Evolutionary conservation across 1,140 invertebrate genomes (phyloP).

Genomic region (Neodiprion fabricii): DNA sequence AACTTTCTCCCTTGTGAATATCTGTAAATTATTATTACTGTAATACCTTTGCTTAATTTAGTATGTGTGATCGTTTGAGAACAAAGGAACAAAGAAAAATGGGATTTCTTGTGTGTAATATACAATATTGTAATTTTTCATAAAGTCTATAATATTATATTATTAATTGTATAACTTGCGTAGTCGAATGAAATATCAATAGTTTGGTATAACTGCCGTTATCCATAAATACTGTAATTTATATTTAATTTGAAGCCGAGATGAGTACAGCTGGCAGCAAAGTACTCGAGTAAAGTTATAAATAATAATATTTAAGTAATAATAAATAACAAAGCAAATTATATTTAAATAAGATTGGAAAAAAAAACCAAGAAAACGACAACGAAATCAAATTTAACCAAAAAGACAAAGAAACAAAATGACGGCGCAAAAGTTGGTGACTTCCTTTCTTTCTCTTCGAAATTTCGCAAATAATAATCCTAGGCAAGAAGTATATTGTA

Average conservation of each 20-base stretch:
- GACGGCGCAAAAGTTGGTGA: background rate
- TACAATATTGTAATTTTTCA: background rate
- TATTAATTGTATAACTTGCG: background rate
- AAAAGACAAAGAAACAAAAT: background rate
- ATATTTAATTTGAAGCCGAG: no score
- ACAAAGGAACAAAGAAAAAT: no score
- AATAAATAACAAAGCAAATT: background rate
- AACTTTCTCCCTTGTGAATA: slow-evolving; percentile 3
- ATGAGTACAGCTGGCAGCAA: no score
- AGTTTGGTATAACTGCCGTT: background rate
- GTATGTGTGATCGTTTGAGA: no score
- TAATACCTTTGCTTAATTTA: no score
- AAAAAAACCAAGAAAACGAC: background rate
- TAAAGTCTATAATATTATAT: background rate
- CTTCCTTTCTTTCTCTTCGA: no score
- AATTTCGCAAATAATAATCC: background rate
- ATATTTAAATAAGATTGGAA: no score
- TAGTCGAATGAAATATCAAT: slow-evolving; percentile 5
- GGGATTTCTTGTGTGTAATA: background rate
- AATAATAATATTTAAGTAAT: no score
- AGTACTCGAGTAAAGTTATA: no score
- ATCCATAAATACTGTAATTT: background rate
- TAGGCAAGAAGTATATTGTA: background rate
- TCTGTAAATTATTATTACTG: background rate
- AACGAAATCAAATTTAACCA: slow-evolving; percentile 1